Percentiles rank a stretch among this genome's conserved stretches.
Conservation (phyloP, 2,888 invertebrate species). For the Trichogramma dendrolimi region DNA sequence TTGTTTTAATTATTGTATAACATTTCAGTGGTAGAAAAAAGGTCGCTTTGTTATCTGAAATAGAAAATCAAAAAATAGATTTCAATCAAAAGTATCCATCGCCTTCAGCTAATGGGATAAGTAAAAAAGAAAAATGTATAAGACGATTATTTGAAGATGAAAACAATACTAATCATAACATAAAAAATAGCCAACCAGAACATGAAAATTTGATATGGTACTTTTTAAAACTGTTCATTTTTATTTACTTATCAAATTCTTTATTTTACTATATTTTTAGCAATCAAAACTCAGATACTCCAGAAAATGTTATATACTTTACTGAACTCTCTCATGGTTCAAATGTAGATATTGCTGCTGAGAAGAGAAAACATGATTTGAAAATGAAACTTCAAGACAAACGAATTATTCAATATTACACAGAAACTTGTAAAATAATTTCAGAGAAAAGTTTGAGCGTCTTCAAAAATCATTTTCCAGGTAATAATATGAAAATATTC, state of each 20-base stretch:
- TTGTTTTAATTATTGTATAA: neutral
- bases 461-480: too few relatives aligned
- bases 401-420: slow-evolving; percentile 16
- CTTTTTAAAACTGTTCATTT: neutral
- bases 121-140: slow-evolving; percentile 24
- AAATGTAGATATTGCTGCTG: slow-evolving; percentile 7
- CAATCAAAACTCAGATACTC: slow-evolving; percentile 11
- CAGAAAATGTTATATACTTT: slow-evolving; percentile 25
- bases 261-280: slow-evolving; percentile 6
- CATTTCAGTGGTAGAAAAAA: slow-evolving; percentile 4
- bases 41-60: neutral
- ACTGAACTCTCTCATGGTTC: slow-evolving; percentile 5
- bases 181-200: neutral
- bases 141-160: slow-evolving; percentile 21
- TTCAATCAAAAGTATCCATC: slow-evolving; percentile 1
- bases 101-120: slow-evolving; percentile 3
- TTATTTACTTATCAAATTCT: neutral
- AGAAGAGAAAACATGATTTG: slow-evolving; percentile 5
- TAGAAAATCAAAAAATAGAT: neutral
- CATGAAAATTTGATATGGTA: slow-evolving; percentile 8
- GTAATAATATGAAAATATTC: too few relatives aligned
- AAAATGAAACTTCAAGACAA: slow-evolving; percentile 14
- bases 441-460: slow-evolving; percentile 3
- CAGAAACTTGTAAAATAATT: slow-evolving; percentile 19
- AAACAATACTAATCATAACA: slow-evolving; percentile 5